Percentiles rank a stretch among this genome's conserved stretches.
Conservation (phyloP, 1,140 invertebrate species). For the Octopus sinensis region DNA sequence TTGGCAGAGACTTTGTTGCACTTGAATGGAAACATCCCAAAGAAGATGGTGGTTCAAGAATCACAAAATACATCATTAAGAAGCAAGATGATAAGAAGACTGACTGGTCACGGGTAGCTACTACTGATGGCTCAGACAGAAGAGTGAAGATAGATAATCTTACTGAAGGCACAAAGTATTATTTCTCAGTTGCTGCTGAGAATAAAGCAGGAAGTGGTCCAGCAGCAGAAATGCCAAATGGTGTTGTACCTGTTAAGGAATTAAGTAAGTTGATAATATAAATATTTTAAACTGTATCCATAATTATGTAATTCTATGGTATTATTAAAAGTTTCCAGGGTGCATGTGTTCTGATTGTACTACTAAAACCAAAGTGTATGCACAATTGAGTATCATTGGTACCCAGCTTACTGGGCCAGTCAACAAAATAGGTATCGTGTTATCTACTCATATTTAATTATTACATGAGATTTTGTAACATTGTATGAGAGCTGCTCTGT, state of each 20-base stretch:
- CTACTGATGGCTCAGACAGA: conserved; percentile 43
- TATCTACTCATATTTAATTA: no score
- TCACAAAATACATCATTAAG: conserved; percentile 60
- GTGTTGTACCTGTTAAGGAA: conserved; percentile 89
- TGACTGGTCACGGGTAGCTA: conserved; percentile 57
- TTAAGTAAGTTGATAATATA: conserved; percentile 66
- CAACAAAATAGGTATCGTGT: no score
- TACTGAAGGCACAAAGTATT: conserved; percentile 86
- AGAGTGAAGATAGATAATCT: conserved; percentile 85
- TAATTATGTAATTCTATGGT: no score
- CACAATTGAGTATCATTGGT: no score
- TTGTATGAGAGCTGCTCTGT: no score
- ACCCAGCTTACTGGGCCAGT: no score
- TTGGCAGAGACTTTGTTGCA: conserved; percentile 92
- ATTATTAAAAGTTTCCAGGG: no score
- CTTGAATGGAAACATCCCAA: conserved; percentile 85
- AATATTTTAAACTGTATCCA: no score
- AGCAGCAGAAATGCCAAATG: conserved; percentile 83
- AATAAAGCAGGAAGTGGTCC: conserved; percentile 93
- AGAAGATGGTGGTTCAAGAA: conserved; percentile 12
- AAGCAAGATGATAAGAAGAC: conserved; percentile 51
- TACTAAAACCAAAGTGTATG: no score
- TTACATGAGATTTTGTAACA: no score
- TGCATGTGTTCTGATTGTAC: no score
- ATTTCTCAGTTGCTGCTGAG: conserved; percentile 91